A percentile compares a stretch with the other conserved stretches of the same genome.
Evolutionary conservation across 2,888 invertebrate species (phyloP).

Genomic region (Camponotus fellah): DNA sequence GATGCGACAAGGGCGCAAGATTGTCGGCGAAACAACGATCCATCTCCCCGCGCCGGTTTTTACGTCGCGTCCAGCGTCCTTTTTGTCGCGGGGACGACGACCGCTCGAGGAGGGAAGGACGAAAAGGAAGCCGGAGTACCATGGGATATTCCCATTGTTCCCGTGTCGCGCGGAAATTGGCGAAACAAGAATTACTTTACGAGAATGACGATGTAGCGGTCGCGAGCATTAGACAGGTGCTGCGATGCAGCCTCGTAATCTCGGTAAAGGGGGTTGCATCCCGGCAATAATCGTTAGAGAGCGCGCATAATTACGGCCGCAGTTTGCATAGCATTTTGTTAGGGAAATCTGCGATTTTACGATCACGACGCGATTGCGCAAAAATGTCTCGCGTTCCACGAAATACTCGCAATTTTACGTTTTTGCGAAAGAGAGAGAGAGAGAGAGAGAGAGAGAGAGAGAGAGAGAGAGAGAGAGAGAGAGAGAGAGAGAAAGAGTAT

Average conservation of each 20-base stretch:
- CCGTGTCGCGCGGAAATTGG: conserved; percentile 35
- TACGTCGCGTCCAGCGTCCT: conserved; percentile 29
- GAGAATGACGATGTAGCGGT: conserved; percentile 27
- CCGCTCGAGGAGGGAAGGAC: background rate
- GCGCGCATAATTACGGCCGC: conserved; percentile 43
- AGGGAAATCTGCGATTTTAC: conserved; percentile 40
- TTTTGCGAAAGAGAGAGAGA: background rate
- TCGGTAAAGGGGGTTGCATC: conserved; percentile 34
- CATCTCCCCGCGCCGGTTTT: conserved; percentile 35
- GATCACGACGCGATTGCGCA: conserved; percentile 22
- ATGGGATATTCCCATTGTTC: conserved; percentile 49
- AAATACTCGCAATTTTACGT: background rate
- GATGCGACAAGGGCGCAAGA: conserved; percentile 26
- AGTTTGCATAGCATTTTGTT: conserved; percentile 52
- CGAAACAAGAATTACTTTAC: conserved; percentile 51
- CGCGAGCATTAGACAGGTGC: conserved; percentile 54
- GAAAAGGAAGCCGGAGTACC: conserved; percentile 9
- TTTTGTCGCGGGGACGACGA: conserved; percentile 25
- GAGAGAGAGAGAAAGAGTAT: background rate
- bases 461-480: background rate
- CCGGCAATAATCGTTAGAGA: conserved; percentile 52
- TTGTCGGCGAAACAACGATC: conserved; percentile 52
- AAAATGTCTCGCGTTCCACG: conserved; percentile 28
- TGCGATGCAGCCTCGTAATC: conserved; percentile 47
- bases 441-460: background rate